Percentiles rank a stretch among this genome's conserved stretches.
These are phyloP conservation scores for Heterotis niloticus DNA, from an alignment of 2,113 vertebrate species.

Conservation along the genomic window DNA sequence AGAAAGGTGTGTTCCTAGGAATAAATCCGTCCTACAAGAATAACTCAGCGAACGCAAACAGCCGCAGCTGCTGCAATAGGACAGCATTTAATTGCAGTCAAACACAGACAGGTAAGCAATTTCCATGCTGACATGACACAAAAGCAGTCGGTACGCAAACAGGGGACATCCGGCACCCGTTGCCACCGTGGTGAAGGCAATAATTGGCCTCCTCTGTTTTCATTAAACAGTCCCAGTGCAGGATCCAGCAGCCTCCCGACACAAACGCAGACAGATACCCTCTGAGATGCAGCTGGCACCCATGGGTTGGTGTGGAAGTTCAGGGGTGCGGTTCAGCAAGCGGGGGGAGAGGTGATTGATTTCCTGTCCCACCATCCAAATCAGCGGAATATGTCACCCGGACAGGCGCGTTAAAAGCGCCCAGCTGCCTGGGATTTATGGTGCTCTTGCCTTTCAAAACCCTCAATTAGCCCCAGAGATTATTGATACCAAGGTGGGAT, in stretches of 20 bases:
- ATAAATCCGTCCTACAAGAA: too few species aligned
- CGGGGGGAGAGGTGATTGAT: constrained; percentile 50
- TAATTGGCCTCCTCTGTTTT: background rate
- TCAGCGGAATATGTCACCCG: constrained; percentile 56
- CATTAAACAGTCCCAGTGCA: background rate
- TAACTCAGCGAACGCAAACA: too few species aligned
- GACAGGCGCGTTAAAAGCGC: constrained; percentile 47
- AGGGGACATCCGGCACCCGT: background rate
- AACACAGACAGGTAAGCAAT: background rate
- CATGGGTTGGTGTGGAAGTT: constrained; percentile 57
- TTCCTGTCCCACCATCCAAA: constrained; percentile 52
- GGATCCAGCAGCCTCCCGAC: constrained; percentile 44
- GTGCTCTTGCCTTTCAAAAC: constrained; percentile 9
- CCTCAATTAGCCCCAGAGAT: constrained; percentile 46
- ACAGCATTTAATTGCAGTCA: background rate
- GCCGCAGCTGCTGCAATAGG: too few species aligned
- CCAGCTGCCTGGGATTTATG: constrained; percentile 39
- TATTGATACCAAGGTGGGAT: constrained; percentile 25
- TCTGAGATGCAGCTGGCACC: constrained; percentile 41
- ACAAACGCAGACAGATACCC: constrained; percentile 58
- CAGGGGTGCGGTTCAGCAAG: constrained; percentile 33
- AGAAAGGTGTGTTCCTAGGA: too few species aligned
- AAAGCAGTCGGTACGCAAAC: background rate
- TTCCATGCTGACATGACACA: background rate
- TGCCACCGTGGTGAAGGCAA: background rate